These are phyloP conservation scores for Drosophila quadrilineata DNA, from an alignment of 1,140 invertebrate species.

Conservation along the genomic window DNA sequence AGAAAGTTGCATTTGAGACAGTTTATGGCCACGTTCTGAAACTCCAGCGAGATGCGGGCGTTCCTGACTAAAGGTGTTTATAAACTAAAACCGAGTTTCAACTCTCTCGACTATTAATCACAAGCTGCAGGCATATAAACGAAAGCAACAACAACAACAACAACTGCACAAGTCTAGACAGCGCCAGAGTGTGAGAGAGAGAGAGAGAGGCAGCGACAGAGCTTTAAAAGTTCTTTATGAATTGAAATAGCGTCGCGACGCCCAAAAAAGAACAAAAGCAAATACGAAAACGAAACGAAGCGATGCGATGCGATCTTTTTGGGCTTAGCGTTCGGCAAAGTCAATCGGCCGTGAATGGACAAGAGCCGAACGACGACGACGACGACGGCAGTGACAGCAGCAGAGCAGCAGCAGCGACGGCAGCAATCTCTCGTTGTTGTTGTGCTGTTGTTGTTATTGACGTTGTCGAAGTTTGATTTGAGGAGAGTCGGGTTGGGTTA, in stretches of 20 bases:
- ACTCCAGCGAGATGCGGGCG: constrained; percentile 44
- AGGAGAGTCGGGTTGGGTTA: constrained; percentile 13
- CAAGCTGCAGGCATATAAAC: constrained; percentile 45
- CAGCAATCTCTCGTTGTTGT: constrained; percentile 22
- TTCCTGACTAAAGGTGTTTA: constrained; percentile 54
- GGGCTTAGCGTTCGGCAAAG: constrained; percentile 26
- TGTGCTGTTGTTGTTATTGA: constrained; percentile 2
- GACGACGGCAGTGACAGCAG: too few relatives aligned
- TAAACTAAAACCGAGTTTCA: constrained; percentile 15
- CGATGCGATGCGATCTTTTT: constrained; percentile 16
- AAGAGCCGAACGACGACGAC: too few relatives aligned
- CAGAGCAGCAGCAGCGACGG: too few relatives aligned
- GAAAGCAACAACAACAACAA: constrained; percentile 33
- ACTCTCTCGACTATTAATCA: constrained; percentile 56
- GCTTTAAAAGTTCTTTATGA: constrained; percentile 56
- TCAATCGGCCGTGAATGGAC: too few relatives aligned
- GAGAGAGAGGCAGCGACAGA: constrained; percentile 50
- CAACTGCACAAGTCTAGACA: constrained; percentile 8
- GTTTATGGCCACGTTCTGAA: constrained; percentile 3
- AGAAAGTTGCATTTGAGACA: constrained; percentile 53
- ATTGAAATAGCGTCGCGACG: constrained; percentile 52
- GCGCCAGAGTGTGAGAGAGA: not conserved
- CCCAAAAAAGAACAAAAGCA: constrained; percentile 34
- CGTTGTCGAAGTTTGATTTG: constrained; percentile 1
- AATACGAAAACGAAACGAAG: constrained; percentile 27